Conservation (phyloP, 1,140 invertebrate species). For the Plodia interpunctella region DNA sequence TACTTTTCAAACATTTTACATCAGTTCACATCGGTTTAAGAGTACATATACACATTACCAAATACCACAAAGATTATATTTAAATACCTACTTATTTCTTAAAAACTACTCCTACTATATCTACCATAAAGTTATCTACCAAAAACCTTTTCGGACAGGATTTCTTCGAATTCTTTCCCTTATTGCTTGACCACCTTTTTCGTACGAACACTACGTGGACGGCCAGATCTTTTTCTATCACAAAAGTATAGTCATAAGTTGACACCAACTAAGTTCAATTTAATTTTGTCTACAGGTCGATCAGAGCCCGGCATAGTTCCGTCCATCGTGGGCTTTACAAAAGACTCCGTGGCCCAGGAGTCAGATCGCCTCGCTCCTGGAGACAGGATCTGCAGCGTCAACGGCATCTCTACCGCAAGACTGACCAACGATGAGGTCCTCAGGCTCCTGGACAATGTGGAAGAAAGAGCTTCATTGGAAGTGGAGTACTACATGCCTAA, state of each 20-base stretch:
- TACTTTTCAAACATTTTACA: too few species aligned
- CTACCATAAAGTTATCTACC: too few species aligned
- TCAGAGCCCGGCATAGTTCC: constrained; percentile 72
- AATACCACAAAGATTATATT: too few species aligned
- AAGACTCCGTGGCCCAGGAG: constrained; percentile 67
- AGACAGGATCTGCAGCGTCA: constrained; percentile 87
- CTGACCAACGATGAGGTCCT: constrained; percentile 89
- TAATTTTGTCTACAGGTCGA: constrained; percentile 54
- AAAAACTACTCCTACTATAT: too few species aligned
- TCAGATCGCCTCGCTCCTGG: constrained; percentile 80
- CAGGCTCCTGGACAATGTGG: constrained; percentile 85
- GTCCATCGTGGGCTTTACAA: constrained; percentile 69
- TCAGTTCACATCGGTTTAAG: too few species aligned
- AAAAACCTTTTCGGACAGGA: too few species aligned
- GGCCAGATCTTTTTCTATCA: too few species aligned
- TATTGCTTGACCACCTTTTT: too few species aligned
- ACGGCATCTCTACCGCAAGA: constrained; percentile 86
- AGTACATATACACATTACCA: too few species aligned
- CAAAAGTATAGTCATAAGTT: background rate
- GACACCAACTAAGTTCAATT: background rate
- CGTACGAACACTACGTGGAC: too few species aligned
- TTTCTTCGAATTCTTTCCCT: too few species aligned
- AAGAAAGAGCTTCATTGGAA: constrained; percentile 85
- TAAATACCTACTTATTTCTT: too few species aligned
- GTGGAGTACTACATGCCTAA: constrained; percentile 90